Evolutionary conservation across 2,888 invertebrate species (phyloP).

Genomic region (Spodoptera picta): DNA sequence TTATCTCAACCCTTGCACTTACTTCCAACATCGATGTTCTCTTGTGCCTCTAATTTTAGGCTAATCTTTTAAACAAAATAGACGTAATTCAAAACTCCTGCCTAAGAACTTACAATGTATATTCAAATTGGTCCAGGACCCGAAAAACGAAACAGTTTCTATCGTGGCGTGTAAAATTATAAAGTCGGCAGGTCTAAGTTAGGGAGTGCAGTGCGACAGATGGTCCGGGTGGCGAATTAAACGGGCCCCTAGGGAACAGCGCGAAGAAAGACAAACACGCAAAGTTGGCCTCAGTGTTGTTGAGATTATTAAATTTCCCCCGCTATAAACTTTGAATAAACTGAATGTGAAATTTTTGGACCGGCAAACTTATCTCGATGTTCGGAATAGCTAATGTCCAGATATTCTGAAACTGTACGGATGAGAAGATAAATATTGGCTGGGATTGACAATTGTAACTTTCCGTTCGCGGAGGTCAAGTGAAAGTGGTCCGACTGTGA

Average conservation of each 20-base stretch:
- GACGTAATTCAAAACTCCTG: slow-evolving; percentile 7
- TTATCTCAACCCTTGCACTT: no score
- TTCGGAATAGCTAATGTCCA: slow-evolving; percentile 55
- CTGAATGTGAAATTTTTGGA: slow-evolving; percentile 68
- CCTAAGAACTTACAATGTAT: slow-evolving; percentile 36
- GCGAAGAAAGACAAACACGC: slow-evolving; percentile 74
- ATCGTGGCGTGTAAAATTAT: slow-evolving; percentile 67
- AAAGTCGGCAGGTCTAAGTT: slow-evolving; percentile 72
- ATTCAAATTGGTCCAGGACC: slow-evolving; percentile 51
- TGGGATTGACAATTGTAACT: slow-evolving; percentile 23
- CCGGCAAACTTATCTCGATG: slow-evolving; percentile 53
- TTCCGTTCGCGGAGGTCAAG: neutral
- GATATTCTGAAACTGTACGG: slow-evolving; percentile 36
- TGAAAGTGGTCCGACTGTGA: slow-evolving; percentile 1
- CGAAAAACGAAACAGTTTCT: slow-evolving; percentile 55
- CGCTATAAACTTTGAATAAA: slow-evolving; percentile 71
- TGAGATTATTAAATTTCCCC: slow-evolving; percentile 74
- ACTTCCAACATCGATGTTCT: no score
- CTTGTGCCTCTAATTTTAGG: neutral
- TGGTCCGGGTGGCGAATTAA: slow-evolving; percentile 70
- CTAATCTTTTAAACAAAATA: neutral
- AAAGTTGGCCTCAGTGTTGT: slow-evolving; percentile 71
- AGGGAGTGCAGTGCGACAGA: slow-evolving; percentile 72
- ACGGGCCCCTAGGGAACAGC: slow-evolving; percentile 58
- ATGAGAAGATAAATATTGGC: slow-evolving; percentile 40